phyloP scores from a whole-genome alignment of 2,113 vertebrate genomes.

The Stegostoma tigrinum region DNA sequence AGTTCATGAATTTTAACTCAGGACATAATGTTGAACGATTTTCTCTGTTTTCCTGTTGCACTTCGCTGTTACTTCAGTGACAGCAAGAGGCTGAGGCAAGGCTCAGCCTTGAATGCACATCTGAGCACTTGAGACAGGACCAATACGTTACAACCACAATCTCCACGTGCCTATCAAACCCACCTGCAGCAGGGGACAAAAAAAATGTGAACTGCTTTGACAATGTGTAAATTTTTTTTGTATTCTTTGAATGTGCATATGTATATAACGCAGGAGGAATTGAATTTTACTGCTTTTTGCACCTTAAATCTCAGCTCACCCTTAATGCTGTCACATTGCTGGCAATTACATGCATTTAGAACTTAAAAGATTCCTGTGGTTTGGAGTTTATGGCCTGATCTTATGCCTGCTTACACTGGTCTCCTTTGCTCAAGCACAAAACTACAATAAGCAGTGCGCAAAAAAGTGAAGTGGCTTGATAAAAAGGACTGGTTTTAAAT shows the following conservation, averaged over 20 bases:
- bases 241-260: conserved; percentile 65
- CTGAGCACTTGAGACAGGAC: not conserved
- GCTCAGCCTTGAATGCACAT: not conserved
- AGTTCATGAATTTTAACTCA: conserved; percentile 32
- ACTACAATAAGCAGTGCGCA: conserved; percentile 59
- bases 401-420: conserved; percentile 66
- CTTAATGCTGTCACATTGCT: conserved; percentile 2
- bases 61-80: not conserved
- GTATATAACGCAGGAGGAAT: conserved; percentile 69
- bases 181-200: conserved; percentile 49
- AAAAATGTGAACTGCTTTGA: conserved; percentile 67
- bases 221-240: conserved; percentile 53
- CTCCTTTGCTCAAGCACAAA: conserved; percentile 66
- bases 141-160: not conserved
- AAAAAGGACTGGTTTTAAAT: conserved; percentile 59
- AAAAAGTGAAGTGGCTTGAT: conserved; percentile 67
- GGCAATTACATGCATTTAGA: conserved; percentile 49
- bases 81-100: not conserved
- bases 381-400: conserved; percentile 37
- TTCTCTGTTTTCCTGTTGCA: conserved; percentile 30
- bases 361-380: conserved; percentile 51
- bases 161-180: not conserved
- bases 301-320: conserved; percentile 57
- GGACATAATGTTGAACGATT: conserved; percentile 1
- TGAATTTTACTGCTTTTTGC: conserved; percentile 66